These are phyloP conservation scores for Silurus meridionalis DNA, from an alignment of 2,113 vertebrate genomes.

Conservation along the genomic window DNA sequence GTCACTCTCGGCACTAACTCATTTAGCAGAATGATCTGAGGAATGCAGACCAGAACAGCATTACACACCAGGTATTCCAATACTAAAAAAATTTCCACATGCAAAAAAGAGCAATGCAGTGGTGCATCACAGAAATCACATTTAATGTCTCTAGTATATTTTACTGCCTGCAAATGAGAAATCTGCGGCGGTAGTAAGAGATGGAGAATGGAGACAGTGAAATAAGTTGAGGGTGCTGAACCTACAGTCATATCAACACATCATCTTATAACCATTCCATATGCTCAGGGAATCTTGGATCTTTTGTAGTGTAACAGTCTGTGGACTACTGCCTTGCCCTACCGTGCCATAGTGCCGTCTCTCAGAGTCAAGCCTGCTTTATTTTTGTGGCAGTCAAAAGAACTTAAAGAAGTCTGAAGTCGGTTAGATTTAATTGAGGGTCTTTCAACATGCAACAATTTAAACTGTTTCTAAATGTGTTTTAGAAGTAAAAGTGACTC, in stretches of 20 bases:
- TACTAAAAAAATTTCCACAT: constrained; percentile 12
- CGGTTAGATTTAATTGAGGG: not conserved
- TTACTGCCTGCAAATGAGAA: not conserved
- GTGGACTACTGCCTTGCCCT: not conserved
- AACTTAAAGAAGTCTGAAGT: not conserved
- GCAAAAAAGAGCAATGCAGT: not conserved
- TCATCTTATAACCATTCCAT: not conserved
- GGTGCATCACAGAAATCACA: not conserved
- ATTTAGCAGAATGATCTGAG: constrained; percentile 42
- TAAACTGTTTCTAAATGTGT: not conserved
- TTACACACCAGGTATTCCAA: constrained; percentile 12
- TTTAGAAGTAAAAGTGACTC: not conserved
- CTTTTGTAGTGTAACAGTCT: not conserved
- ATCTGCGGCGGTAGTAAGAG: not conserved
- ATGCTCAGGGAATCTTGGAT: not conserved
- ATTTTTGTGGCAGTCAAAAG: not conserved
- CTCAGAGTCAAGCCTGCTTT: not conserved
- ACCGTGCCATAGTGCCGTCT: not conserved
- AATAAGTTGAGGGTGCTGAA: not conserved
- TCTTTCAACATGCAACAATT: not conserved
- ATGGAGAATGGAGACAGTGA: not conserved
- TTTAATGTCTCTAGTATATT: not conserved
- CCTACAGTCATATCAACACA: not conserved
- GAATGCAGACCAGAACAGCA: constrained; percentile 19
- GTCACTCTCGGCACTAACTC: constrained; percentile 42